A percentile compares a stretch with the other conserved stretches of the same genome.
phyloP scores from a whole-genome alignment of 2,888 invertebrate species.

The Drosophila hamatofila region DNA sequence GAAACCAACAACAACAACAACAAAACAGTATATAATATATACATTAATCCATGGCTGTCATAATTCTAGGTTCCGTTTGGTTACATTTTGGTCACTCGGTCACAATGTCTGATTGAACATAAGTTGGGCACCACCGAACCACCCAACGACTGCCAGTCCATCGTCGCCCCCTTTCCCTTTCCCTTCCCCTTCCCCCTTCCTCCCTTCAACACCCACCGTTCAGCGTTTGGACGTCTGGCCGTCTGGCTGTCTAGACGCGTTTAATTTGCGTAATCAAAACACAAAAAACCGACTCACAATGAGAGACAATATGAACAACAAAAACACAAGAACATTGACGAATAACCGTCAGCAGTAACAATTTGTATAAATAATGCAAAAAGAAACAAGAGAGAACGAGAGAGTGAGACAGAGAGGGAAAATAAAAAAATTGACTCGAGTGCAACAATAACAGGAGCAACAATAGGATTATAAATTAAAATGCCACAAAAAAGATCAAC shows the following conservation, averaged over 20 bases:
- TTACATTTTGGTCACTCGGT: conserved; percentile 64
- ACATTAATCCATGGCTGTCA: conserved; percentile 35
- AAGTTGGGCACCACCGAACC: conserved; percentile 3
- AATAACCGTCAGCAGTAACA: conserved; percentile 60
- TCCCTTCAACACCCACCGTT: background rate
- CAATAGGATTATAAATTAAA: conserved; percentile 60
- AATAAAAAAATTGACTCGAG: conserved; percentile 42
- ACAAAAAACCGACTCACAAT: conserved; percentile 64
- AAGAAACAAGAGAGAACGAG: background rate
- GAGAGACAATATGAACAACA: conserved; percentile 55
- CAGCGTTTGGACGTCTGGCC: conserved; percentile 58
- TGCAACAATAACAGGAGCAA: conserved; percentile 48
- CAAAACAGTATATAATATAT: background rate
- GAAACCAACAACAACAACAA: background rate
- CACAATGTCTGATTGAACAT: conserved; percentile 36
- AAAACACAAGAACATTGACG: conserved; percentile 34
- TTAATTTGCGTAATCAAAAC: conserved; percentile 80
- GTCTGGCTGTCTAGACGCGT: conserved; percentile 73
- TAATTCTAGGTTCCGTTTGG: conserved; percentile 54
- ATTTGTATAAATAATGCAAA: conserved; percentile 71
- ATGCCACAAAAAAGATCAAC: conserved; percentile 37
- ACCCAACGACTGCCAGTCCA: background rate
- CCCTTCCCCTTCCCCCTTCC: too few relatives aligned
- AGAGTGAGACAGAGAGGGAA: background rate
- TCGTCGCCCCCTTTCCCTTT: background rate